phyloP scores from a whole-genome alignment of 2,113 vertebrate species.

The Anoplopoma fimbria region DNA sequence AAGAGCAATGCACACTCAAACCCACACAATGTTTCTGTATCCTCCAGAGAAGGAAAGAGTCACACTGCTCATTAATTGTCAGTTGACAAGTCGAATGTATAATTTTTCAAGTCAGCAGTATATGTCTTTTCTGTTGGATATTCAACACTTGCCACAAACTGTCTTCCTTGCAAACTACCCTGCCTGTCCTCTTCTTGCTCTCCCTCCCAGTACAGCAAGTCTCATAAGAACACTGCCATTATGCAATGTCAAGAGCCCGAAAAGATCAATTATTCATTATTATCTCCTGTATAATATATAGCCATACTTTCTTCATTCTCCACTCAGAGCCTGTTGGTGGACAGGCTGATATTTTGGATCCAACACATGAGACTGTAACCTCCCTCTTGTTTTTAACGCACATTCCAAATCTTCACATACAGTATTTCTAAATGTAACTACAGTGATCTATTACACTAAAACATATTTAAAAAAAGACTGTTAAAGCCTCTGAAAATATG shows the following conservation, averaged over 20 bases:
- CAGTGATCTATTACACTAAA: neutral
- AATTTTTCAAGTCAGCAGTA: neutral
- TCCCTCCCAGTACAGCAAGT: constrained; percentile 41
- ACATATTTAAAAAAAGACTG: neutral
- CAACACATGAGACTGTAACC: constrained; percentile 5
- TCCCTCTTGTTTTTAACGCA: neutral
- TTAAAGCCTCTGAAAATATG: neutral
- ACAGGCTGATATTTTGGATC: constrained; percentile 34
- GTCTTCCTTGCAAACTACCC: constrained; percentile 8
- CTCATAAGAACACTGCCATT: constrained; percentile 49
- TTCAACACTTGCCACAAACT: neutral
- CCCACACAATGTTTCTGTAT: neutral
- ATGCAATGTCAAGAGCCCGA: constrained; percentile 66
- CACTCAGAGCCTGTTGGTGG: neutral
- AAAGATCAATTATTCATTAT: constrained; percentile 72
- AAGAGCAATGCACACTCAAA: neutral
- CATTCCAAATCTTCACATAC: neutral
- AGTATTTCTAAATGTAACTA: constrained; percentile 5
- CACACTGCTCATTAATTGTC: neutral
- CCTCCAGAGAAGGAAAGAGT: neutral
- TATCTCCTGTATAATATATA: constrained; percentile 75
- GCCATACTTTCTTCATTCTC: constrained; percentile 28
- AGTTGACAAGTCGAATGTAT: neutral
- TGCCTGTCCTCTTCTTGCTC: constrained; percentile 15
- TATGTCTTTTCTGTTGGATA: neutral